Evolutionary conservation across 2,888 invertebrate species (phyloP), one percentile per base, ranked within the genome.

Genomic region (Calephelis perditalis): DNA sequence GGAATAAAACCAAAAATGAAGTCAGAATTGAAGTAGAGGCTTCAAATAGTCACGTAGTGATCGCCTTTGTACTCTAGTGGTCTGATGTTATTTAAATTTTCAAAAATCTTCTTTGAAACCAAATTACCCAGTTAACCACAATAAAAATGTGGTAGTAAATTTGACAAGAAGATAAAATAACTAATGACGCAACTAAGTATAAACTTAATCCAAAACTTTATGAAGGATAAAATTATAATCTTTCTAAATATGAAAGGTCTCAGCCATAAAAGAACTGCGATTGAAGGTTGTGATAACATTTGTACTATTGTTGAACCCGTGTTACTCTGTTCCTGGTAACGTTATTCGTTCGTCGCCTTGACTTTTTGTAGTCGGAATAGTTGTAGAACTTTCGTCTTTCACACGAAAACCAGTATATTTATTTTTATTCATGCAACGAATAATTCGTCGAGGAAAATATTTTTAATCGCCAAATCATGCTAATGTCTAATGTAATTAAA

Each of bases 301-400:
- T 49, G 60, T 26, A 46, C 47, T 60, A 40, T 60, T 47, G 60
- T 46, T 47, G 56, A 60, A 60, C 40, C 47, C 60, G 47, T 60
- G 47, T 56, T 56, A 40, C 47, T 56, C 60, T 40, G 40, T 60
- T 60, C 60, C 60, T 60, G 56, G 60, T 56, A 60, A 60, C 47
- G 56, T 46, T 60, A 60, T 60, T 47, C 47, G 60, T 56, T 56
- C 60, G 56, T 60, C 60, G 60, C 56, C 60, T 47, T 49, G 47
- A 47, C 37, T 60, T 60, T 60, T 60, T 60, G 56, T 60, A 56
- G 55, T 11, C 55, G 36, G 36, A 45, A 59, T 59, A 59, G 35
- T 44, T 59, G 52, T 35, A 55, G 44, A 45, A 59, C 45, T 44
- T 54, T 54, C 52, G 52, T 36, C 10, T 54, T 52, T 54, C 52